phyloP scores from a whole-genome alignment of 2,888 invertebrate genomes.

The Volucella inflata region DNA sequence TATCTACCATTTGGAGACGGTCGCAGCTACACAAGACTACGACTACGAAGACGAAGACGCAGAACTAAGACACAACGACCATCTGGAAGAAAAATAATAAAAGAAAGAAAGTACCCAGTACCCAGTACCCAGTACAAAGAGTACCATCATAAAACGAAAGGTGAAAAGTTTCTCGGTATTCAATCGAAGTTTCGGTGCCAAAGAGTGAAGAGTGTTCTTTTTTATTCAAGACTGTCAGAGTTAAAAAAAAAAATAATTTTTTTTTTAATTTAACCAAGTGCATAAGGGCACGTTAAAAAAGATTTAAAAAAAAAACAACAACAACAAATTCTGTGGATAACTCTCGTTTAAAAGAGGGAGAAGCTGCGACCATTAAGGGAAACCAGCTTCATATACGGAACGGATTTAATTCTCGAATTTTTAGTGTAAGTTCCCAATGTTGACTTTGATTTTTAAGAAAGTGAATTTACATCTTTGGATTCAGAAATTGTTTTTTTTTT shows the following conservation, averaged over 20 bases:
- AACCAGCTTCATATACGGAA: slow-evolving; percentile 40
- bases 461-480: slow-evolving; percentile 17
- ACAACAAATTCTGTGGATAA: slow-evolving; percentile 55
- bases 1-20: too few species aligned
- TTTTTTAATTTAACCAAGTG: slow-evolving; percentile 37
- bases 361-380: slow-evolving; percentile 38
- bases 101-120: slow-evolving; percentile 62
- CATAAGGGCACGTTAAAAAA: not conserved
- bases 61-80: slow-evolving; percentile 28
- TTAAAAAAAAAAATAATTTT: not conserved
- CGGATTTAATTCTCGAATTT: slow-evolving; percentile 45
- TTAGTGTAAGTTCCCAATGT: slow-evolving; percentile 51
- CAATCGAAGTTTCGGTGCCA: slow-evolving; percentile 69
- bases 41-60: slow-evolving; percentile 13
- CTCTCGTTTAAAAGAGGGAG: slow-evolving; percentile 14
- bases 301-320: not conserved
- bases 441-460: slow-evolving; percentile 40
- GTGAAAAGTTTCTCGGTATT: slow-evolving; percentile 71
- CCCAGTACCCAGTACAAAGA: too few species aligned
- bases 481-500: not conserved
- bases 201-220: slow-evolving; percentile 71
- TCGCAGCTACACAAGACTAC: too few species aligned
- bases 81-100: slow-evolving; percentile 47
- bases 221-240: slow-evolving; percentile 6
- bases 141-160: slow-evolving; percentile 73